Evolutionary conservation across 1,140 invertebrate species (phyloP).

Genomic region (Drosophila malerkotliana): DNA sequence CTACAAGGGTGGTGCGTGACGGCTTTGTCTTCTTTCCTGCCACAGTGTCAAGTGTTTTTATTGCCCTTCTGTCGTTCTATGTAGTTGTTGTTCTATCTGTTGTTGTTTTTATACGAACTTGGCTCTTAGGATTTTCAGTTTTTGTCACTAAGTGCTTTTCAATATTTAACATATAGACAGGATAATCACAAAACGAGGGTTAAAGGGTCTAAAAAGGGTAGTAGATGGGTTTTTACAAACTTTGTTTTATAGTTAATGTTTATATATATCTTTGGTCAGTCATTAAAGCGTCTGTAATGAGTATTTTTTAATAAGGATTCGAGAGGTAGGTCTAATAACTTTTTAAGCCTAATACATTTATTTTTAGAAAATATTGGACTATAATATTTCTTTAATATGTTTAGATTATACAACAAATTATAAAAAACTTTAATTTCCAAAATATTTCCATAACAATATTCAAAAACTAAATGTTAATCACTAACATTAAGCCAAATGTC

Average conservation of each 20-base stretch:
- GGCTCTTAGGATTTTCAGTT: slow-evolving; percentile 31
- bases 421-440: background rate
- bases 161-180: slow-evolving; percentile 4
- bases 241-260: no score
- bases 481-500: slow-evolving; percentile 66
- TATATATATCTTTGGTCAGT: no score
- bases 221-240: background rate
- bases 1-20: slow-evolving; percentile 7
- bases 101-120: slow-evolving; percentile 23
- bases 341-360: no score
- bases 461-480: slow-evolving; percentile 60
- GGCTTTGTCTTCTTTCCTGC: slow-evolving; percentile 25
- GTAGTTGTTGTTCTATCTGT: slow-evolving; percentile 11
- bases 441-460: background rate
- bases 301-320: no score
- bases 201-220: background rate
- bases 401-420: no score
- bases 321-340: no score
- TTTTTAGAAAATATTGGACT: no score
- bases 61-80: slow-evolving; percentile 47
- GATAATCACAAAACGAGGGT: background rate
- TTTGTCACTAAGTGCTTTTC: slow-evolving; percentile 61
- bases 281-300: no score
- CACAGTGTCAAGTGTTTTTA: slow-evolving; percentile 78
- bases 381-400: no score